These are phyloP conservation scores for Thamnaconus septentrionalis DNA, from an alignment of 2,113 vertebrate genomes.

Conservation along the genomic window DNA sequence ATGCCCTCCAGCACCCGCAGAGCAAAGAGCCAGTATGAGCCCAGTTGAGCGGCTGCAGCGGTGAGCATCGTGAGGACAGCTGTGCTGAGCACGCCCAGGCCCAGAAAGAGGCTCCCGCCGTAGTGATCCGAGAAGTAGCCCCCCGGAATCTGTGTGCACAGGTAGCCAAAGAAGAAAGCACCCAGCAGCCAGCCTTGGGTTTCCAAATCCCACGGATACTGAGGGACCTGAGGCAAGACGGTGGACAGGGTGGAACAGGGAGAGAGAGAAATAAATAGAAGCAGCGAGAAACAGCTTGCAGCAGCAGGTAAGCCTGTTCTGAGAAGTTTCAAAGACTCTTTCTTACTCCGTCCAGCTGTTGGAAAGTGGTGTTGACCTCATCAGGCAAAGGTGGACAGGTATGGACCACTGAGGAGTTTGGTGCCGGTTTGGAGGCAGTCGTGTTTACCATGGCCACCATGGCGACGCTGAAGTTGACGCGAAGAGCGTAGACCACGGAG, in stretches of 20 bases:
- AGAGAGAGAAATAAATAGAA: too few relatives aligned
- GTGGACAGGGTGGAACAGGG: too few relatives aligned
- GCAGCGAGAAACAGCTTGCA: too few relatives aligned
- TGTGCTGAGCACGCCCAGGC: constrained; percentile 78
- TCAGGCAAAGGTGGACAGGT: constrained; percentile 57
- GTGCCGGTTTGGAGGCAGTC: constrained; percentile 20
- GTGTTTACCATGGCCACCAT: constrained; percentile 83
- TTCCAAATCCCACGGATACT: constrained; percentile 68
- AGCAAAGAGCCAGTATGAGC: constrained; percentile 72
- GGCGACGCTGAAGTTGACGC: constrained; percentile 84
- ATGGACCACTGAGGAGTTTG: constrained; percentile 42
- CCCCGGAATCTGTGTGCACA: constrained; percentile 82
- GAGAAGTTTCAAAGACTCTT: not conserved
- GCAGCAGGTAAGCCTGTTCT: too few relatives aligned
- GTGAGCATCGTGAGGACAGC: constrained; percentile 80
- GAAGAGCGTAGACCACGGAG: constrained; percentile 79
- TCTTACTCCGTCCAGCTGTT: constrained; percentile 62
- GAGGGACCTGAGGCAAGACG: constrained; percentile 52
- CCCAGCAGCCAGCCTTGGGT: constrained; percentile 82
- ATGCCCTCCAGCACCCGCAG: constrained; percentile 74
- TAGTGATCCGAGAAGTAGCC: constrained; percentile 82
- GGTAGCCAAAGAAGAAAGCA: constrained; percentile 84
- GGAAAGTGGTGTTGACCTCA: constrained; percentile 27
- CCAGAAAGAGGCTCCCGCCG: constrained; percentile 79
- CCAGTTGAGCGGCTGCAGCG: constrained; percentile 75